Evolutionary conservation across 2,797 vertebrate genomes (phyloP).

Genomic region (Sphenodon punctatus): DNA sequence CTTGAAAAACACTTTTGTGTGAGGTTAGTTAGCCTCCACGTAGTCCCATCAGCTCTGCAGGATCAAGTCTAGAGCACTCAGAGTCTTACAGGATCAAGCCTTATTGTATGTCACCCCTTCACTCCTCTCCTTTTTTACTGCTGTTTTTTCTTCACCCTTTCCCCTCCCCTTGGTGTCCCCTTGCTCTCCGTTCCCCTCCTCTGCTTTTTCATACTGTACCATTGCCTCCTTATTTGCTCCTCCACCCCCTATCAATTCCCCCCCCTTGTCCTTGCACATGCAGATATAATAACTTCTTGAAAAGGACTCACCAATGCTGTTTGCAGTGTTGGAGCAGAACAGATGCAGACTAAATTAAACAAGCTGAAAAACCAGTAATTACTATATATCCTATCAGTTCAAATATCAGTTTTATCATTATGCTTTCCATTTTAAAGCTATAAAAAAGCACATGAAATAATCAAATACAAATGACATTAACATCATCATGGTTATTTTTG

Average conservation of each 20-base stretch:
- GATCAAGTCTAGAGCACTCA: too few relatives aligned
- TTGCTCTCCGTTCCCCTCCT: background rate
- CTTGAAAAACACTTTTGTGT: too few relatives aligned
- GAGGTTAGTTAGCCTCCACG: too few relatives aligned
- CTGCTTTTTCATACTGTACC: background rate
- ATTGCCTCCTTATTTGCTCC: background rate
- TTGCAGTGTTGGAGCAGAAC: background rate
- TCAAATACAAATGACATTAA: background rate
- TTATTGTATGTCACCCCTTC: background rate
- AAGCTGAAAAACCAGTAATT: background rate
- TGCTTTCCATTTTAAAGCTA: background rate
- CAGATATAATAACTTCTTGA: background rate
- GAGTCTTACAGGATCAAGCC: too few relatives aligned
- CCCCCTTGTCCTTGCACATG: background rate
- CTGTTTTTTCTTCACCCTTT: background rate
- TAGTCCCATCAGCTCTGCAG: too few relatives aligned
- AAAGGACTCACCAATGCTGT: background rate
- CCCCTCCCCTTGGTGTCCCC: too few relatives aligned
- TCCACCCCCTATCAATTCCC: too few relatives aligned
- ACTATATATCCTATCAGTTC: background rate
- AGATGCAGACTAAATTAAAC: background rate
- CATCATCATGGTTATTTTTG: slow-evolving; percentile 15
- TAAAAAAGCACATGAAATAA: slow-evolving; percentile 17
- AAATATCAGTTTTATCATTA: background rate
- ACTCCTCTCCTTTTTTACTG: background rate